Evolutionary conservation across 2,888 invertebrate species (phyloP), one percentile per base, ranked within the genome.

Genomic region (Apamea anceps): DNA sequence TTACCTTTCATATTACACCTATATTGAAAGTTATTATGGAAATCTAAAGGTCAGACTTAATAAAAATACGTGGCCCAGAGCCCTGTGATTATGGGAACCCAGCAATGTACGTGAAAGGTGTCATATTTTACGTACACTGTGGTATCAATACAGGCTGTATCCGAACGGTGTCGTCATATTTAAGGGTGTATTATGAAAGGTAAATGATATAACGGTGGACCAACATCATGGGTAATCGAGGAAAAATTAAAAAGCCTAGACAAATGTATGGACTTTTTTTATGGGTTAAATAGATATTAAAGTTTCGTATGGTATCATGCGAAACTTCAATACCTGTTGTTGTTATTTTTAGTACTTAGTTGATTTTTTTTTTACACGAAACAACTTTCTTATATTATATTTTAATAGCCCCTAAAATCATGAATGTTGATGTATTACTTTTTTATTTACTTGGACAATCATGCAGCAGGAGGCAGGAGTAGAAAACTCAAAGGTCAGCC

Each of bases 1-100:
- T 89, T 87, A 89, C 82, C 86, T 87, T 79, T 76, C 74, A 77
- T 80, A 80, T 81, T 80, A 84, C 86, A 86, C 77, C 70, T 77
- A 80, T 81, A 86, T 86, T 85, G 87, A 84, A 86, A 82, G 73
- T 82, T 87, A 82, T 82, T 85, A 76, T 79, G 66, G 76, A 83
- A 77, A 81, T 77, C 37, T 75, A 79, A 86, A 87, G 89, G 89
- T 87, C 81, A 82, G 45, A 72, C 8, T 45, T 81, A 80, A 87
- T 83, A 77, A 85, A 82, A 82, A 76, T 72, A 73, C 77, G 77
- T 79, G 78, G 32, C 66, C 74, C 82, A 77, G 62, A 80, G 62
- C 70, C 79, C 75, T 68, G 57, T 85, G 45, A 85, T 87, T 81
- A 88, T 74, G 67, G 74, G 75, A 74, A 78, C 65, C 54, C 13